Evolutionary conservation across 2,113 vertebrate species (phyloP).

Genomic region (Calidris pygmaea): DNA sequence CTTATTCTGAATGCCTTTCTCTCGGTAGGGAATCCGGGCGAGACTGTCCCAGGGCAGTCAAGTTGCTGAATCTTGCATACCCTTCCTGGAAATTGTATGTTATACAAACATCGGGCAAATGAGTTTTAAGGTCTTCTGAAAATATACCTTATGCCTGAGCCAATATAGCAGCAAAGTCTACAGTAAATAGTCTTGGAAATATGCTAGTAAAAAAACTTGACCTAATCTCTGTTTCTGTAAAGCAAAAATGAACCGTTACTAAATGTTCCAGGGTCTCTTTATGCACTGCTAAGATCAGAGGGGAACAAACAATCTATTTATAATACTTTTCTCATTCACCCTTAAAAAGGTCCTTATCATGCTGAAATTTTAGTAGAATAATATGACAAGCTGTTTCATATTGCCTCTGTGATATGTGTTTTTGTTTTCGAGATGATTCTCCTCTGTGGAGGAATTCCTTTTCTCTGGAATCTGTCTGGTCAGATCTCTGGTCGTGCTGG

Average conservation of each 20-base stretch:
- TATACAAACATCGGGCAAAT: background rate
- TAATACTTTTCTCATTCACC: background rate
- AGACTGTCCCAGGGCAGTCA: background rate
- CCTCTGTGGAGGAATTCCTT: constrained; percentile 93
- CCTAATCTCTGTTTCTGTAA: background rate
- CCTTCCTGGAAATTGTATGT: background rate
- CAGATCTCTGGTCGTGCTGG: constrained; percentile 80
- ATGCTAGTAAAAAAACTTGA: background rate
- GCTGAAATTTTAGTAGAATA: background rate
- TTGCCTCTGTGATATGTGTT: background rate
- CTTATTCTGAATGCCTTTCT: background rate
- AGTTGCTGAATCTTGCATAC: background rate
- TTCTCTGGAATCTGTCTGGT: constrained; percentile 89
- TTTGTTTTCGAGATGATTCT: constrained; percentile 86
- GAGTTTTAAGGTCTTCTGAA: background rate
- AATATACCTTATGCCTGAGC: background rate
- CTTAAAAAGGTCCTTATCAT: background rate
- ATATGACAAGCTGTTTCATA: background rate
- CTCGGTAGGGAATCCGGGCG: fast-evolving
- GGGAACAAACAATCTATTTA: background rate
- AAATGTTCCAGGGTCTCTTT: background rate
- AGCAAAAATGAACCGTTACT: background rate
- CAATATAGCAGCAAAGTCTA: background rate
- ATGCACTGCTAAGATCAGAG: background rate
- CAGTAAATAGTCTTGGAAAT: background rate